Evolutionary conservation across 2,888 invertebrate species (phyloP).

Genomic region (Drosophila nr. perissopoda): DNA sequence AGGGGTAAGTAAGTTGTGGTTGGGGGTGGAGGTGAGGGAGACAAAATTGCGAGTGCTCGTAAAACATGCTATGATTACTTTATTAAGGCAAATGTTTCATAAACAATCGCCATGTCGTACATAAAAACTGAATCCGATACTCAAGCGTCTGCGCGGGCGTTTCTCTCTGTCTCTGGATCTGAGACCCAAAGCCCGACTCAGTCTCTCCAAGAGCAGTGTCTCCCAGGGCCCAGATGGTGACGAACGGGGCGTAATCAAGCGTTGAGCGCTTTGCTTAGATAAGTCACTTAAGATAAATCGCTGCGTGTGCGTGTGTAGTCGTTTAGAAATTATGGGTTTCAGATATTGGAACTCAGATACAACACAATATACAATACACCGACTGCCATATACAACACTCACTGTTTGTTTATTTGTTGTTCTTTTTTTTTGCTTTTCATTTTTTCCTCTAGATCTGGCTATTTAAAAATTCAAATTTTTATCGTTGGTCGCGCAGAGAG

Average conservation of each 20-base stretch:
- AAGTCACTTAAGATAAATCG: constrained; percentile 75
- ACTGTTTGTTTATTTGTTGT: constrained; percentile 22
- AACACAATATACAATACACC: constrained; percentile 43
- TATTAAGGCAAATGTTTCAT: constrained; percentile 79
- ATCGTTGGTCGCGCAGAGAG: constrained; percentile 38
- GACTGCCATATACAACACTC: constrained; percentile 38
- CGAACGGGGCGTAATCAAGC: constrained; percentile 64
- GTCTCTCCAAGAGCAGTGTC: constrained; percentile 7
- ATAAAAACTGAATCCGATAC: constrained; percentile 69
- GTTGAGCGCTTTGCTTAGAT: constrained; percentile 74
- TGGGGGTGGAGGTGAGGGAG: neutral
- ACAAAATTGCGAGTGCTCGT: constrained; percentile 60
- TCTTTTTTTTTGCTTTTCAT: neutral
- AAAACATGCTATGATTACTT: constrained; percentile 78
- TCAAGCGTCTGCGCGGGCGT: constrained; percentile 65
- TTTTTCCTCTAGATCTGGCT: neutral
- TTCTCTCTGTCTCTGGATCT: constrained; percentile 30
- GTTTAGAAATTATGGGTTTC: constrained; percentile 70
- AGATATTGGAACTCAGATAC: constrained; percentile 69
- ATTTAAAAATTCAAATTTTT: constrained; percentile 62
- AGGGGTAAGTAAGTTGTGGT: neutral
- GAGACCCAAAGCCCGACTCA: constrained; percentile 32
- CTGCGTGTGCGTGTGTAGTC: constrained; percentile 48
- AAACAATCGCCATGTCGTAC: constrained; percentile 76
- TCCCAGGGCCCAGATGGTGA: constrained; percentile 31